A percentile compares a stretch with the other conserved stretches of the same genome.
Evolutionary conservation across 2,113 vertebrate genomes (phyloP).

Genomic region (Meleagris gallopavo): DNA sequence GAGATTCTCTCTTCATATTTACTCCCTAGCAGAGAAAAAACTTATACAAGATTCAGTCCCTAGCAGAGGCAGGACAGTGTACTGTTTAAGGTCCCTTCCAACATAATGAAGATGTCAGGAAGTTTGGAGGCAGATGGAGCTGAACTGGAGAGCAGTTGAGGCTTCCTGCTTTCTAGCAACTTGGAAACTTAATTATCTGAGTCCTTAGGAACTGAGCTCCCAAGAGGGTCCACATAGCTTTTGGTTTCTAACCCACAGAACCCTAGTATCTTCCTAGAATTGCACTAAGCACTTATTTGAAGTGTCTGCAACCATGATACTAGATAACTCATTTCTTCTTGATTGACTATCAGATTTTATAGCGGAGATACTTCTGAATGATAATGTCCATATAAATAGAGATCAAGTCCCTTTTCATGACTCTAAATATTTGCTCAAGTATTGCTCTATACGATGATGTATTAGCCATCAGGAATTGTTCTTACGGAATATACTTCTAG

Average conservation of each 20-base stretch:
- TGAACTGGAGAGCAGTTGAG: not conserved
- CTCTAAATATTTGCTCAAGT: not conserved
- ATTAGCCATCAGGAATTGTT: not conserved
- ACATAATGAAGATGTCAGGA: not conserved
- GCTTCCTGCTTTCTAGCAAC: not conserved
- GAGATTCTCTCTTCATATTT: not conserved
- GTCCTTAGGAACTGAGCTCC: not conserved
- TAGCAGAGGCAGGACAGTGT: not conserved
- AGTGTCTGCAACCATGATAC: not conserved
- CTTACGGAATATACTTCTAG: not conserved
- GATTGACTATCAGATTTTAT: conserved; percentile 38
- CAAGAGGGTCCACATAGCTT: not conserved
- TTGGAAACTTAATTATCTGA: not conserved
- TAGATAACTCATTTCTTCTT: not conserved
- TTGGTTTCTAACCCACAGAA: not conserved
- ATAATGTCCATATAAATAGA: not conserved
- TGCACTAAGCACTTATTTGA: not conserved
- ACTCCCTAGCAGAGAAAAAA: not conserved
- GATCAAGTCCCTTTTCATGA: not conserved
- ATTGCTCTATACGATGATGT: not conserved
- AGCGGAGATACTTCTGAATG: not conserved
- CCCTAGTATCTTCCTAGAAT: not conserved
- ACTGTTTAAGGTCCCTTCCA: not conserved
- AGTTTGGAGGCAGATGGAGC: not conserved
- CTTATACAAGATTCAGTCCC: not conserved